A percentile compares a stretch with the other conserved stretches of the same genome.
Conservation (phyloP, 2,797 vertebrate species). For the Antrozous pallidus region DNA sequence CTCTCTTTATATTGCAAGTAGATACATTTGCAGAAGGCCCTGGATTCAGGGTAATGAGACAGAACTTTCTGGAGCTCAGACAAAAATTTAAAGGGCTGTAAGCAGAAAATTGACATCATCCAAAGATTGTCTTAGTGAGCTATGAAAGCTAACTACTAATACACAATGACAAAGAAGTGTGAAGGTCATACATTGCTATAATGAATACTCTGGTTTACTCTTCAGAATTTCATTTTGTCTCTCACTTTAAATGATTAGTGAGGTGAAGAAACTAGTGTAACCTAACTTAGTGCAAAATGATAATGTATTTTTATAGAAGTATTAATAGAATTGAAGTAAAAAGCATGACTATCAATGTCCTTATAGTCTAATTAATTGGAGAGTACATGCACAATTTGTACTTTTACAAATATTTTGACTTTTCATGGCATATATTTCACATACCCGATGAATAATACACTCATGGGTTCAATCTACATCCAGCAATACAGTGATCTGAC, state of each 20-base stretch:
- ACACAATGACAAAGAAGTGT: constrained; percentile 9
- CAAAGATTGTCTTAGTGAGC: neutral
- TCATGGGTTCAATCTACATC: neutral
- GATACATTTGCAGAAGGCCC: neutral
- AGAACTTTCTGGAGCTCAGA: neutral
- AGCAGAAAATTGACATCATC: neutral
- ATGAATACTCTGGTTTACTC: constrained; percentile 37
- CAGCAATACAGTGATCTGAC: neutral
- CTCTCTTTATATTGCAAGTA: neutral
- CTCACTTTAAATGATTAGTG: constrained; percentile 54
- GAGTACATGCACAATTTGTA: neutral
- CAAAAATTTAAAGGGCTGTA: neutral
- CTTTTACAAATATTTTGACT: constrained; percentile 31
- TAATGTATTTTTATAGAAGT: constrained; percentile 51
- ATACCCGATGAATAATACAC: neutral
- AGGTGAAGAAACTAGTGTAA: constrained; percentile 49
- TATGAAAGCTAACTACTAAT: constrained; percentile 1
- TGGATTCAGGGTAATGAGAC: neutral
- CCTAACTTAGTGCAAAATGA: constrained; percentile 39
- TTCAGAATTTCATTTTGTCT: constrained; percentile 40
- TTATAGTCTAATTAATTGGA: constrained; percentile 41
- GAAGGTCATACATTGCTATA: constrained; percentile 23
- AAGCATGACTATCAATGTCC: constrained; percentile 26
- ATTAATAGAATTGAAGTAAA: constrained; percentile 27
- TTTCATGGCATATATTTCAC: constrained; percentile 19